Percentiles rank a stretch among this genome's conserved stretches.
These are phyloP conservation scores for Beroe forskalii DNA, from an alignment of 37 sponge, comb jelly and placozoan genomes.

Conservation along the genomic window DNA sequence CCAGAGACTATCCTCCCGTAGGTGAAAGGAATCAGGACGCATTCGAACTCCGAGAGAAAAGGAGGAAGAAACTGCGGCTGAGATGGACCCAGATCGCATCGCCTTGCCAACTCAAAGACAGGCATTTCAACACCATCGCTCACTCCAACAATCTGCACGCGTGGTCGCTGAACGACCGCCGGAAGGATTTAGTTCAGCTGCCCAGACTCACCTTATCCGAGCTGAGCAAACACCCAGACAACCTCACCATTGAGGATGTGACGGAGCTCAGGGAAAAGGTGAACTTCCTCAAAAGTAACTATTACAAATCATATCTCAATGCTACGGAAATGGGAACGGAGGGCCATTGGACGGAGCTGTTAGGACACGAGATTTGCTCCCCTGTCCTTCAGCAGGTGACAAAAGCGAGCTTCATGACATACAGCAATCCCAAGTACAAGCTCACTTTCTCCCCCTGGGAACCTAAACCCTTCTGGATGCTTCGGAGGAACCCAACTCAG, in stretches of 20 bases:
- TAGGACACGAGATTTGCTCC: constrained; percentile 47
- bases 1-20: constrained; percentile 36
- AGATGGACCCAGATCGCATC: constrained; percentile 48
- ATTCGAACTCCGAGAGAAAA: constrained; percentile 32
- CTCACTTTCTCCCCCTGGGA: constrained; percentile 61
- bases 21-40: constrained; percentile 42
- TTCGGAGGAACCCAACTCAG: constrained; percentile 11
- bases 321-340: constrained; percentile 62
- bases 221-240: constrained; percentile 56
- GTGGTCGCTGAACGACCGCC: constrained; percentile 42
- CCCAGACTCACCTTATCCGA: constrained; percentile 29
- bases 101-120: constrained; percentile 43
- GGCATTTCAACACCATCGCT: constrained; percentile 43
- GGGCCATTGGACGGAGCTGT: constrained; percentile 48
- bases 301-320: constrained; percentile 60
- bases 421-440: constrained; percentile 62
- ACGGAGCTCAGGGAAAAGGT: constrained; percentile 59
- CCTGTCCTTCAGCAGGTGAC: constrained; percentile 50
- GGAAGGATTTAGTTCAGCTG: constrained; percentile 56
- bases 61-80: constrained; percentile 44
- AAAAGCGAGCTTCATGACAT: constrained; percentile 12
- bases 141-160: constrained; percentile 62
- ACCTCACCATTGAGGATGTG: constrained; percentile 55
- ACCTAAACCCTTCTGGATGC: constrained; percentile 65
- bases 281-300: constrained; percentile 53